Percentiles rank a stretch among this genome's conserved stretches.
These are phyloP conservation scores for Crax fasciolata DNA, from an alignment of 2,797 vertebrate species.

Conservation along the genomic window DNA sequence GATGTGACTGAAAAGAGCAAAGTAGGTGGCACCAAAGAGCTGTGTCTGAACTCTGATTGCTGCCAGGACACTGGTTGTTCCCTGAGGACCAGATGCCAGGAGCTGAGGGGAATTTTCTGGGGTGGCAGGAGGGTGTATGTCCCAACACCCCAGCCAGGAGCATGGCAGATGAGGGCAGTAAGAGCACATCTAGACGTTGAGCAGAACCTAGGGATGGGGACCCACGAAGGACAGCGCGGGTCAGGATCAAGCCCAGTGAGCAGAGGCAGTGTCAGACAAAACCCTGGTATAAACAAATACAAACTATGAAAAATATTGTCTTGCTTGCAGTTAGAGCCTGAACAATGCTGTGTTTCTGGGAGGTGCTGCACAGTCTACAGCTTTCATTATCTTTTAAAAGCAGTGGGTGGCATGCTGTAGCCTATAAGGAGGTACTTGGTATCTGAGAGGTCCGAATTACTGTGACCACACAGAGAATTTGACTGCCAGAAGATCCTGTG, in stretches of 20 bases:
- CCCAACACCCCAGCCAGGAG: background rate
- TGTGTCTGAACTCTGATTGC: background rate
- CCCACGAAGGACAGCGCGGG: fast-evolving
- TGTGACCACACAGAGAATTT: background rate
- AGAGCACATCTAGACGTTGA: background rate
- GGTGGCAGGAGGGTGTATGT: background rate
- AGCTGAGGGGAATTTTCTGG: background rate
- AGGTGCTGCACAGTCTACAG: background rate
- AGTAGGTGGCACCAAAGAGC: background rate
- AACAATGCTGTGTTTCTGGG: background rate
- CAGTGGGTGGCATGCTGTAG: background rate
- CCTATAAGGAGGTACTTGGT: background rate
- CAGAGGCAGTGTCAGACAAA: background rate
- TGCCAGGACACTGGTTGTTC: background rate
- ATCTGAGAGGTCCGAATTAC: background rate
- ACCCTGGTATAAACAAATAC: background rate
- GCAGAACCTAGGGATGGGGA: background rate
- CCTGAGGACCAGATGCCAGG: background rate
- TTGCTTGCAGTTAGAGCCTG: background rate
- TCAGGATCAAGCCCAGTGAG: background rate
- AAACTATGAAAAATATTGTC: background rate
- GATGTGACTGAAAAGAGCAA: background rate
- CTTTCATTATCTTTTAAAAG: background rate
- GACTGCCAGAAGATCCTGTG: background rate
- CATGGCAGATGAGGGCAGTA: background rate